Evolutionary conservation across 1,140 invertebrate species (phyloP).

Genomic region (Pomacea maculata): DNA sequence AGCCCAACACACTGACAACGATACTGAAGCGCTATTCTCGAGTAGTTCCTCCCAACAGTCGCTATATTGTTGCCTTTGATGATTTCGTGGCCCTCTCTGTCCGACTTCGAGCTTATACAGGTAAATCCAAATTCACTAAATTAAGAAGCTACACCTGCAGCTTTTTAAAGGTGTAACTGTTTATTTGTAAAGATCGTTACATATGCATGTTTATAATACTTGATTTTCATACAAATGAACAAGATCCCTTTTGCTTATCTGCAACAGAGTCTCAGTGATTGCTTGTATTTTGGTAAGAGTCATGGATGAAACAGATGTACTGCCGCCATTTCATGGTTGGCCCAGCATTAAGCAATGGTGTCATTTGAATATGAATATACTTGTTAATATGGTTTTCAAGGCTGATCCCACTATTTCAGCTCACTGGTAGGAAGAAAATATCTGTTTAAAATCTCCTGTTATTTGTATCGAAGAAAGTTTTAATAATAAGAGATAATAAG

Average conservation of each 20-base stretch:
- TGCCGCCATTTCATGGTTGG: too few species aligned
- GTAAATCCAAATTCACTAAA: slow-evolving; percentile 22
- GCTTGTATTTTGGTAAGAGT: too few species aligned
- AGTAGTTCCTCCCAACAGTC: slow-evolving; percentile 36
- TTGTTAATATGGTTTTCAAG: neutral
- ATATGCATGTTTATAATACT: neutral
- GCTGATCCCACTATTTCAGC: too few species aligned
- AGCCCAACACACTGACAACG: slow-evolving; percentile 41
- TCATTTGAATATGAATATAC: neutral
- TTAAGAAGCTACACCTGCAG: too few species aligned
- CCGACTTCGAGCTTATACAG: slow-evolving; percentile 53
- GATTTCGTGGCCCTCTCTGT: slow-evolving; percentile 59
- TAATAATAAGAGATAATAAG: too few species aligned
- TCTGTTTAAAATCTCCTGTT: too few species aligned
- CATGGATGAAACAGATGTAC: too few species aligned
- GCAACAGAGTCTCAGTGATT: neutral
- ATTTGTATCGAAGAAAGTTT: too few species aligned
- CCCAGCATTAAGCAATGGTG: too few species aligned
- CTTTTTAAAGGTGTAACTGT: neutral
- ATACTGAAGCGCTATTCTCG: slow-evolving; percentile 55
- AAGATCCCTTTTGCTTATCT: neutral
- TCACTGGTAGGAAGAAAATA: too few species aligned
- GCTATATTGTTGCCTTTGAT: slow-evolving; percentile 58
- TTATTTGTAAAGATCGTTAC: too few species aligned
- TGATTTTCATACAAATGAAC: neutral